These are phyloP conservation scores for Microplitis demolitor DNA, from an alignment of 1,140 invertebrate species.

Conservation along the genomic window DNA sequence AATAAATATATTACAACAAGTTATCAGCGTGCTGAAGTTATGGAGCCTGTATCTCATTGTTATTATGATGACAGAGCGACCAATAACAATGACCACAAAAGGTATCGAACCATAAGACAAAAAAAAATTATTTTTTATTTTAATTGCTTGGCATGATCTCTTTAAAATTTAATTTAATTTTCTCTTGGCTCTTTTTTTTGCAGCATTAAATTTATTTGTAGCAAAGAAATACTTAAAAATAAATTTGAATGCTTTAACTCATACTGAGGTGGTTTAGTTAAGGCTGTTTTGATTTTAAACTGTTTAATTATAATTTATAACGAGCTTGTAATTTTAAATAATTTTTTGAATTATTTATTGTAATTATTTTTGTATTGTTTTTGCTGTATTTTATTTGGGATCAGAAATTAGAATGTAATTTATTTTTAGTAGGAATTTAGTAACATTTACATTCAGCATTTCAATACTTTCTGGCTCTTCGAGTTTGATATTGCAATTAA, in stretches of 20 bases:
- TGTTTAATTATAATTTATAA: neutral
- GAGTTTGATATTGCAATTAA: conserved; percentile 32
- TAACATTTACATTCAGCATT: conserved; percentile 34
- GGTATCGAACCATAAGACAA: neutral
- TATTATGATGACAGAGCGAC: conserved; percentile 25
- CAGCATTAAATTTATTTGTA: too few species aligned
- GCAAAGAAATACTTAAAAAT: neutral
- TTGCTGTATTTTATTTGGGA: neutral
- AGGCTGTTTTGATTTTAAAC: neutral
- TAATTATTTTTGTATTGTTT: neutral
- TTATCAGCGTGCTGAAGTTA: conserved; percentile 31
- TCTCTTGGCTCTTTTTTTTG: too few species aligned
- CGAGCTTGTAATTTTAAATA: too few species aligned
- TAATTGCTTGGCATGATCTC: neutral
- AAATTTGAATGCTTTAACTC: neutral
- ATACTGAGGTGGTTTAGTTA: too few species aligned
- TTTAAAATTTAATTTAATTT: neutral
- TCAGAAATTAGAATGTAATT: conserved; percentile 15
- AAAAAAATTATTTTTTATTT: neutral
- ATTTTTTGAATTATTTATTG: neutral
- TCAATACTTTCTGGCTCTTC: conserved; percentile 29
- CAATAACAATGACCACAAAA: neutral
- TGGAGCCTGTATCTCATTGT: conserved; percentile 31
- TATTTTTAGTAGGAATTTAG: conserved; percentile 33
- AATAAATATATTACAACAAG: conserved; percentile 32